These are phyloP conservation scores for Channallabes apus DNA, from an alignment of 2,797 vertebrate species.

Conservation along the genomic window DNA sequence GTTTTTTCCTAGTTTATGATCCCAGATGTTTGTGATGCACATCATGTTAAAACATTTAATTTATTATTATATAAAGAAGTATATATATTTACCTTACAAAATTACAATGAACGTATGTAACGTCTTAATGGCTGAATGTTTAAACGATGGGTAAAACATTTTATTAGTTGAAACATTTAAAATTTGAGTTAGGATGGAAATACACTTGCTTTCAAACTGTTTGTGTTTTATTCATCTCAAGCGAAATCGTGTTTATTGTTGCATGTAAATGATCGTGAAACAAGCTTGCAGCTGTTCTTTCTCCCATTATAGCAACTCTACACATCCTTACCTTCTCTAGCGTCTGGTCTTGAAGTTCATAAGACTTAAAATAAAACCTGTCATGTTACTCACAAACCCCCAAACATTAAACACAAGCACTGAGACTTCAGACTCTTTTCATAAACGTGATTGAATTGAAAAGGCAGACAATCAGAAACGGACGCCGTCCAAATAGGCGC, in stretches of 20 bases:
- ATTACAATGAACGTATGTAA: too few relatives aligned
- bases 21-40: not conserved
- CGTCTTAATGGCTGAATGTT: too few relatives aligned
- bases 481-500: not conserved
- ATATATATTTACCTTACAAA: too few relatives aligned
- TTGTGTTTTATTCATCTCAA: too few relatives aligned
- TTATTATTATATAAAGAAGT: too few relatives aligned
- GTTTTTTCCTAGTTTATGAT: not conserved
- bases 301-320: not conserved
- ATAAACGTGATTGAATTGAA: not conserved
- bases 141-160: too few relatives aligned
- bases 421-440: not conserved
- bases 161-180: too few relatives aligned
- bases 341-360: not conserved
- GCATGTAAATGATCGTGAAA: too few relatives aligned
- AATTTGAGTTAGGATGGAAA: too few relatives aligned
- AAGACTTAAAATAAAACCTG: not conserved
- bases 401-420: not conserved
- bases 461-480: not conserved
- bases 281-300: not conserved
- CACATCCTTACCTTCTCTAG: not conserved
- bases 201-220: too few relatives aligned
- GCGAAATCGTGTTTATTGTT: too few relatives aligned
- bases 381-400: not conserved
- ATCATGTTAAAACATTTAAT: too few relatives aligned